Base-by-base conservation (phyloP, 2,113 vertebrate genomes). In the Platysternon megacephalum region DNA sequence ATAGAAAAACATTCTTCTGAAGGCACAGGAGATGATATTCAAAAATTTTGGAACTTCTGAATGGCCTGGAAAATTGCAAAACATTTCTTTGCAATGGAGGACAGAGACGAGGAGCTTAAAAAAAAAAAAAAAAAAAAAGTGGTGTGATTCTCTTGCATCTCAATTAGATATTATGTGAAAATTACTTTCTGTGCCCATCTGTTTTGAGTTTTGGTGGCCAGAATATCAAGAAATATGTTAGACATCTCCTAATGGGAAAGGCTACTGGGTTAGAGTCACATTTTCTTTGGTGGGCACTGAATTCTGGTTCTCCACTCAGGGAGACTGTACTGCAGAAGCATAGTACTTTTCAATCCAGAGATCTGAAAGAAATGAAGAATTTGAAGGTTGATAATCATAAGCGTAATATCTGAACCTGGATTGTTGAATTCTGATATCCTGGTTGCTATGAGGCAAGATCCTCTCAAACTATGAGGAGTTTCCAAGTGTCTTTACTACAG, bases 21-120 rank as follows among this genome's bases (percentile, higher is more conserved):
- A 82, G 2, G 11, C 5, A 16, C 0, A 2, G 4, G 5, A 84
- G 93, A 53, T 24, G 82, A 16, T 29, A 86, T 3, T 46, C 0
- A 35, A 76, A 22, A 12, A 56, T 28, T 86, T 58, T 1, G 0
- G 11, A 46, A 2, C 11, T 48, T 44, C 7, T 9, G 21, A 16
- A 76, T 49, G 48, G 82, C 46, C 88, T 90, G 61, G 86, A 49
- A 88, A 61, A 61, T 61, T 61, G 12, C 13, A 35, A 29, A 48
- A 4, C 6, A 74, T 9, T 65, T 16, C 5, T 78, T 13, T 35
- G 17, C 13, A 61, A 32, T 6, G 58, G 5, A 2, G 85, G 5
- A 9, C 0, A 61, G 8, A 68, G 35, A 58, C 11, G 5, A 68
- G 5, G 6, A 68, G 29, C 32, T 65, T 16, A 61, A 32, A 61